These are phyloP conservation scores for Globia sparganii DNA, from an alignment of 2,888 invertebrate genomes.

Conservation along the genomic window DNA sequence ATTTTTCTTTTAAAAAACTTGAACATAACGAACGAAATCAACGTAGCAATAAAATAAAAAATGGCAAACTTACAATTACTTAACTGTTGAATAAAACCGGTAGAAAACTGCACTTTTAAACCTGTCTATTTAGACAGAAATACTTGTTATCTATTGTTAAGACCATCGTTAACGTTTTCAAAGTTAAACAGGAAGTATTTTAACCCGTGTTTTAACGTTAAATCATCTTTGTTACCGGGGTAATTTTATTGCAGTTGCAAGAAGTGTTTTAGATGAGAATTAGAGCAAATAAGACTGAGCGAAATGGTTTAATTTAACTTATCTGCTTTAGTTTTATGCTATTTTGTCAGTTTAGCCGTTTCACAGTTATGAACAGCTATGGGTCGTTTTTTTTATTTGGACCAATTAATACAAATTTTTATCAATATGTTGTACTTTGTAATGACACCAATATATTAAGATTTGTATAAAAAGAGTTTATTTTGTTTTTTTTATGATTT, in stretches of 20 bases:
- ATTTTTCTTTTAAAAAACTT: background rate
- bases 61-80: background rate
- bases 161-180: conserved; percentile 29
- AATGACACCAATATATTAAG: background rate
- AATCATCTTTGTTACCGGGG: conserved; percentile 22
- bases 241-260: conserved; percentile 37
- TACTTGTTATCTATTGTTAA: conserved; percentile 27
- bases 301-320: conserved; percentile 22
- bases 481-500: background rate
- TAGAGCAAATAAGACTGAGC: conserved; percentile 16
- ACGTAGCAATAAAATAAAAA: background rate
- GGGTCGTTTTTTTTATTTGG: background rate
- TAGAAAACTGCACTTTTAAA: conserved; percentile 21
- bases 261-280: conserved; percentile 13
- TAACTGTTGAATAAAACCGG: conserved; percentile 11
- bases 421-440: background rate
- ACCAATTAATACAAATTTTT: background rate
- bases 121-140: conserved; percentile 36
- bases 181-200: conserved; percentile 43
- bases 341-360: background rate
- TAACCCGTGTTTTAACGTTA: conserved; percentile 31
- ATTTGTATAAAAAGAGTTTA: background rate
- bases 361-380: background rate
- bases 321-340: background rate
- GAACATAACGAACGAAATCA: background rate